Base-by-base conservation (phyloP, 37 sponge, comb jelly and placozoan genomes). In the Halisarca cf. caerulea region DNA sequence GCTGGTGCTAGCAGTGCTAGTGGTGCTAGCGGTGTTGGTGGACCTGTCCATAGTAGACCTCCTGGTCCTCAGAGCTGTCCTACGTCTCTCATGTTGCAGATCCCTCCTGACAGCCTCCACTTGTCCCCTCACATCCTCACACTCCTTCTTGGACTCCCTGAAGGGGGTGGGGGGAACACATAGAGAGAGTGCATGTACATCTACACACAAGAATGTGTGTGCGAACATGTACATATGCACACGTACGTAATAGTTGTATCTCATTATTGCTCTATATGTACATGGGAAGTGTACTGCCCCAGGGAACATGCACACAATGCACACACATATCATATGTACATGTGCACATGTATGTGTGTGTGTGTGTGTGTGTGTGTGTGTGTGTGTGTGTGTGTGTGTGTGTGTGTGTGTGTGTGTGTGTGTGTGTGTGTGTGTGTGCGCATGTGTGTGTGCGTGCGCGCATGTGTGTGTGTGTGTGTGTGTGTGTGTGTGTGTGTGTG, bases 81-180 rank as follows among this genome's bases (percentile, higher is more conserved):
- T 37, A 42, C 77, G 38, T 44, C 45, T 38, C 45, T 74, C 77
- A 37, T 74, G 77, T 4, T 36, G 77, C 43, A 74, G 36, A 25
- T 74, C 77, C 1, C 77, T 37, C 45, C 42, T 74, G 20, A 39
- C 45, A 18, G 44, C 8, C 1, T 74, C 77, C 44, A 74, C 2
- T 4, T 40, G 20, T 0, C 44, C 2, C 45, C 18, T 21, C 42
- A 74, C 44, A 2, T 37, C 40, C 24, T 42, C 77, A 33, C 24
- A 36, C 25, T 17, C 25, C 43, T 41, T 20, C 18, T 74, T n/a
- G 25, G 21, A n/a, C 42, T 74, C 77, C 25, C 77, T 74, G 77
- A 41, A 6, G 44, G 20, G 41, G 24, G 41, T 23, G 36, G 45
- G 77, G 21, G 7, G 77, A 41, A n/a, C n/a, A n/a, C n/a, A n/a